Base-by-base conservation (phyloP, 2,888 invertebrate species). In the Leptinotarsa juncta region DNA sequence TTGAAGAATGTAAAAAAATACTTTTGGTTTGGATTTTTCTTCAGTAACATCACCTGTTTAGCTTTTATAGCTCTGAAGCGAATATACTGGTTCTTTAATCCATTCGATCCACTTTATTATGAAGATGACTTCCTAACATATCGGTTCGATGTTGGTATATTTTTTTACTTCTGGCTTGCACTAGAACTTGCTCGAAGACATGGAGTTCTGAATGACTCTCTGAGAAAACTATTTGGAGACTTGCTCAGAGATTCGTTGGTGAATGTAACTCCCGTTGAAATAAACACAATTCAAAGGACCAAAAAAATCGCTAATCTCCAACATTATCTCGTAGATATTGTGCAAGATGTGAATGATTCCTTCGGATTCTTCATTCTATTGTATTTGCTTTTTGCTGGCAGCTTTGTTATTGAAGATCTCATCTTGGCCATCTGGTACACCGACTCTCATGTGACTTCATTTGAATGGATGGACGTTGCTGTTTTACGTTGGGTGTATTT, bases 1-100 rank as follows among this genome's bases (percentile, higher is more conserved):
- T 18, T 10, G 10, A 10, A 55, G 5, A 55, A 55, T 18, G 12
- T 60, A 0, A 60, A 23, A 26, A 62, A 15, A 15, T 16, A 42
- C 32, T 62, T 62, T 15, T 62, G 62, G 62, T n/a, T 62, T 32
- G 32, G 32, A 5, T 62, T 62, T n/a, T 5, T 42, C 62, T n/a
- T 42, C n/a, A 42, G 32, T 4, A 62, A 62, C 16, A 2, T 62
- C 3, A 32, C 16, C n/a, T n/a, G n/a, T 4, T 4, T 62, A 62
- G 5, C 32, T 18, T 26, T 42, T 2, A 12, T 62, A 42, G 4
- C 32, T 7, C n/a, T 42, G 62, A 62, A 62, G 12, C 42, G 32
- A 42, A 3, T 62, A 12, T 62, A 62, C 32, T 62, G 62, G 62
- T 57, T 57, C 5, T 4, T 26, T 4, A 32, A 32, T 26, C 26